Evolutionary conservation across 1,140 invertebrate genomes (phyloP).

Genomic region (Eumeta japonica): DNA sequence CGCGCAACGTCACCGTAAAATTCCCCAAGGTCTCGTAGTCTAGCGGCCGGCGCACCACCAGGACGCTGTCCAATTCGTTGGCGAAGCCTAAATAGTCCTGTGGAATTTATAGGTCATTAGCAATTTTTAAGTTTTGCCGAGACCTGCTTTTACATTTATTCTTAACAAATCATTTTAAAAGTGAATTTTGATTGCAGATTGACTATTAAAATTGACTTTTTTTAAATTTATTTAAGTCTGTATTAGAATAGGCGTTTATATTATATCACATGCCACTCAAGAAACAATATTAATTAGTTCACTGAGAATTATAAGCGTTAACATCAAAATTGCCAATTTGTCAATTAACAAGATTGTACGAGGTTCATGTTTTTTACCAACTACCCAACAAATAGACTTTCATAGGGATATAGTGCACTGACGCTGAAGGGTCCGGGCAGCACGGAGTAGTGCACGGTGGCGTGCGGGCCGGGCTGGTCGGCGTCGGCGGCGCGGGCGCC

Average conservation of each 20-base stretch:
- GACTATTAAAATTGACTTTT: too few species aligned
- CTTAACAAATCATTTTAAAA: background rate
- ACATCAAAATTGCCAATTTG: too few species aligned
- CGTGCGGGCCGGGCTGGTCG: conserved; percentile 87
- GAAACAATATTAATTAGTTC: too few species aligned
- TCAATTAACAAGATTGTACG: too few species aligned
- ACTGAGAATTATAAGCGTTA: too few species aligned
- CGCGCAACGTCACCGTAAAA: conserved; percentile 78
- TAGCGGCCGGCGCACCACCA: conserved; percentile 76
- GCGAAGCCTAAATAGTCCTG: conserved; percentile 80
- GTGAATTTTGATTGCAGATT: too few species aligned
- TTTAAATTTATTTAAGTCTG: too few species aligned
- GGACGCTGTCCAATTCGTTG: conserved; percentile 81
- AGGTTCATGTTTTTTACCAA: too few species aligned
- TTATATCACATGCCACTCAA: too few species aligned
- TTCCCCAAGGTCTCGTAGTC: conserved; percentile 82
- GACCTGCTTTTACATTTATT: background rate
- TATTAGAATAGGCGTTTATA: too few species aligned
- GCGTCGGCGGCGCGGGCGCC: conserved; percentile 77
- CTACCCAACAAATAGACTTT: too few species aligned
- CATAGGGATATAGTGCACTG: conserved; percentile 27
- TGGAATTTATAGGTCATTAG: too few species aligned
- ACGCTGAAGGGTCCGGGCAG: conserved; percentile 75
- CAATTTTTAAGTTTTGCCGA: background rate
- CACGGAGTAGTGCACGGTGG: conserved; percentile 83